Conservation (phyloP, 2,113 vertebrate genomes). For the Aptenodytes patagonicus region DNA sequence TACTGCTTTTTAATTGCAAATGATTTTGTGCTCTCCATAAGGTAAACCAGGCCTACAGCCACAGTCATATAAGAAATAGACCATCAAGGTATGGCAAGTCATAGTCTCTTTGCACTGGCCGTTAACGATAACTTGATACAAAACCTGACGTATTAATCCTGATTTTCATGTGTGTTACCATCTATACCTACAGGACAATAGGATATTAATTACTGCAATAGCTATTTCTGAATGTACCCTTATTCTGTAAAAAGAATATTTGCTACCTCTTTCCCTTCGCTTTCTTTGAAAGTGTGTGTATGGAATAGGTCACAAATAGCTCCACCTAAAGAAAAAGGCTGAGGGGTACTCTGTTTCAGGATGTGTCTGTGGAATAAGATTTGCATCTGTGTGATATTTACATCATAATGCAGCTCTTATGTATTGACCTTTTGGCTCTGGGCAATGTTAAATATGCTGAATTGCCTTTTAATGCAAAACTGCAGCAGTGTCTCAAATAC, state of each 20-base stretch:
- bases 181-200: not conserved
- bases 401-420: not conserved
- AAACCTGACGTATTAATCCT: not conserved
- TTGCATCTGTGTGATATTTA: not conserved
- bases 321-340: not conserved
- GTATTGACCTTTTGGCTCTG: not conserved
- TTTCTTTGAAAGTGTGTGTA: not conserved
- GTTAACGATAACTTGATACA: not conserved
- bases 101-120: not conserved
- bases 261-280: not conserved
- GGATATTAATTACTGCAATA: not conserved
- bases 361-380: not conserved
- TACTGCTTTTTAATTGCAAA: not conserved
- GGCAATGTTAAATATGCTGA: not conserved
- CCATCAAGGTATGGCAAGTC: not conserved
- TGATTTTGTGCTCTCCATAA: not conserved
- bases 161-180: not conserved
- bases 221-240: not conserved
- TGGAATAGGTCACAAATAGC: not conserved
- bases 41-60: not conserved
- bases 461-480: not conserved
- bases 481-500: not conserved
- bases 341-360: not conserved
- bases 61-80: not conserved
- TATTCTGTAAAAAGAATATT: not conserved